Percentiles rank a stretch among this genome's conserved stretches.
Evolutionary conservation across 2,113 vertebrate species (phyloP).

Genomic region (Dromas ardeola): DNA sequence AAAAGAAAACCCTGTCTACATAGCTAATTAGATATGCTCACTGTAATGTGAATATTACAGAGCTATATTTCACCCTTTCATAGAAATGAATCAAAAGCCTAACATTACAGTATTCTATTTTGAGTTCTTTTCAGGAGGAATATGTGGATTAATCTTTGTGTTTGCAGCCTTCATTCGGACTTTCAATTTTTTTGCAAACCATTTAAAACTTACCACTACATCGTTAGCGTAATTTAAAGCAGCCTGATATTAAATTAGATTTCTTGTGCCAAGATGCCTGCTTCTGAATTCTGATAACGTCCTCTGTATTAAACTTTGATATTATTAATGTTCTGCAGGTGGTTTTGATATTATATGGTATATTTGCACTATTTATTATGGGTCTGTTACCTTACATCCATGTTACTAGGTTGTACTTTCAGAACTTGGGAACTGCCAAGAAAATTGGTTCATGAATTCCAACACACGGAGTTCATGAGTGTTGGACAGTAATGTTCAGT

Average conservation of each 20-base stretch:
- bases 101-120: background rate
- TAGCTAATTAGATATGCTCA: background rate
- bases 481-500: background rate
- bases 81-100: background rate
- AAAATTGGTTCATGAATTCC: background rate
- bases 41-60: background rate
- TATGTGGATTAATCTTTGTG: background rate
- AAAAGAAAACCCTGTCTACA: background rate
- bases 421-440: background rate
- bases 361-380: background rate
- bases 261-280: background rate
- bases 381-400: background rate
- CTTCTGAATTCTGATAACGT: background rate
- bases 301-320: background rate
- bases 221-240: no score
- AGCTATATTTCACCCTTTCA: background rate
- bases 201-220: no score
- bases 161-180: background rate
- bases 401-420: background rate
- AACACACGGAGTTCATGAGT: rapidly evolving
- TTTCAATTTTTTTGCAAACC: background rate
- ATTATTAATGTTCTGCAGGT: background rate
- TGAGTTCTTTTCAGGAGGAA: background rate
- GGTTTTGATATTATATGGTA: background rate
- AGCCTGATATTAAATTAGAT: background rate